These are phyloP conservation scores for Alloplasta piceator DNA, from an alignment of 2,888 invertebrate species.

Conservation along the genomic window DNA sequence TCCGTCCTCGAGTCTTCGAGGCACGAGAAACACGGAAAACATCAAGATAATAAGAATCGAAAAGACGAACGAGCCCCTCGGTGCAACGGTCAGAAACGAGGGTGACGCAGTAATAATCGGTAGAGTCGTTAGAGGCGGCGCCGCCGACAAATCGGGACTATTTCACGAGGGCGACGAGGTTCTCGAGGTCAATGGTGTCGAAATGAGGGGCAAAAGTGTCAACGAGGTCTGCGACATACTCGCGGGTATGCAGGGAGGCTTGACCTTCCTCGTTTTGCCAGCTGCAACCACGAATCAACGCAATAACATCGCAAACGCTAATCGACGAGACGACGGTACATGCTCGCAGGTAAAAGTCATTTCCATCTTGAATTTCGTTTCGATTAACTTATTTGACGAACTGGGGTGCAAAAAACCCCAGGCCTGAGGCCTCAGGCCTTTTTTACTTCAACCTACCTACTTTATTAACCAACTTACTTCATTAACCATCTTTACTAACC, in stretches of 20 bases:
- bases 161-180: constrained; percentile 99
- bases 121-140: constrained; percentile 97
- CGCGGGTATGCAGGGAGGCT: constrained; percentile 95
- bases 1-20: constrained; percentile 82
- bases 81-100: constrained; percentile 95
- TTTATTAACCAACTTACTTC: too few relatives aligned
- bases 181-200: constrained; percentile 97
- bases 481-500: too few relatives aligned
- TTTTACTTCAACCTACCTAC: not conserved
- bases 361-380: too few relatives aligned
- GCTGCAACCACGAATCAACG: constrained; percentile 84
- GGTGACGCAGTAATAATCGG: constrained; percentile 97
- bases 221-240: constrained; percentile 99
- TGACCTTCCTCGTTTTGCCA: constrained; percentile 95
- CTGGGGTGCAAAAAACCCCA: too few relatives aligned
- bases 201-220: constrained; percentile 97
- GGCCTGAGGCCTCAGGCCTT: too few relatives aligned
- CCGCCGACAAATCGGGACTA: constrained; percentile 97
- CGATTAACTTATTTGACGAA: too few relatives aligned
- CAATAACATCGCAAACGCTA: constrained; percentile 73
- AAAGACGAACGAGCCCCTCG: constrained; percentile 97
- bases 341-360: constrained; percentile 73
- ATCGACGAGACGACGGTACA: constrained; percentile 55
- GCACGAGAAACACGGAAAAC: constrained; percentile 86
- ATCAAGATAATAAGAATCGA: constrained; percentile 98